phyloP scores from a whole-genome alignment of 2,797 vertebrate genomes.

The Acestrorhynchus altus region DNA sequence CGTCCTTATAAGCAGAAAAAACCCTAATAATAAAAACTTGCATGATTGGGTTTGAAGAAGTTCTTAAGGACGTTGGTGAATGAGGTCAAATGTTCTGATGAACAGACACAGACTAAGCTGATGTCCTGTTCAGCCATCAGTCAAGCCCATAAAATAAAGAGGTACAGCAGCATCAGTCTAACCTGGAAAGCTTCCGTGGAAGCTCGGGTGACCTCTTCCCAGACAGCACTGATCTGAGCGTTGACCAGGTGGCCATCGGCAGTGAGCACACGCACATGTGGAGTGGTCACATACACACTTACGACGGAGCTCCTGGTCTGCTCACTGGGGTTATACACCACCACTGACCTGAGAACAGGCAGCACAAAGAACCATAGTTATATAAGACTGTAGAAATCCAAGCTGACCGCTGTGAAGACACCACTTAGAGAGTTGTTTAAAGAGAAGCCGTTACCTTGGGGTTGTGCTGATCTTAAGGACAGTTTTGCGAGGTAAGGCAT shows the following conservation, averaged over 20 bases:
- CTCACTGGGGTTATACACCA: constrained; percentile 85
- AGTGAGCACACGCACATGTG: constrained; percentile 73
- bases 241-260: constrained; percentile 75
- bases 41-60: no score
- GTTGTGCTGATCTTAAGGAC: constrained; percentile 74
- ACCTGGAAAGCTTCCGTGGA: constrained; percentile 86
- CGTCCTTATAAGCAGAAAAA: no score
- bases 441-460: constrained; percentile 78
- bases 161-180: constrained; percentile 20
- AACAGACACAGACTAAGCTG: neutral
- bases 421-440: neutral
- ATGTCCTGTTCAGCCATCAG: neutral
- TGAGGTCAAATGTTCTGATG: neutral
- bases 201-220: constrained; percentile 74
- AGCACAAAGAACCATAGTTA: neutral
- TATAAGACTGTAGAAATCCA: neutral
- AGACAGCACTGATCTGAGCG: constrained; percentile 85
- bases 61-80: neutral
- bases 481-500: constrained; percentile 83
- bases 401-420: neutral
- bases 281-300: constrained; percentile 78
- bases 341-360: constrained; percentile 77
- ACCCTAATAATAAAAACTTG: no score
- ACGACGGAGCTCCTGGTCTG: constrained; percentile 81
- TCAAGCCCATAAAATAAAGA: neutral